Evolutionary conservation across 2,113 vertebrate genomes (phyloP), one percentile per base, ranked within the genome.

Genomic region (Hippocampus guttulatus): DNA sequence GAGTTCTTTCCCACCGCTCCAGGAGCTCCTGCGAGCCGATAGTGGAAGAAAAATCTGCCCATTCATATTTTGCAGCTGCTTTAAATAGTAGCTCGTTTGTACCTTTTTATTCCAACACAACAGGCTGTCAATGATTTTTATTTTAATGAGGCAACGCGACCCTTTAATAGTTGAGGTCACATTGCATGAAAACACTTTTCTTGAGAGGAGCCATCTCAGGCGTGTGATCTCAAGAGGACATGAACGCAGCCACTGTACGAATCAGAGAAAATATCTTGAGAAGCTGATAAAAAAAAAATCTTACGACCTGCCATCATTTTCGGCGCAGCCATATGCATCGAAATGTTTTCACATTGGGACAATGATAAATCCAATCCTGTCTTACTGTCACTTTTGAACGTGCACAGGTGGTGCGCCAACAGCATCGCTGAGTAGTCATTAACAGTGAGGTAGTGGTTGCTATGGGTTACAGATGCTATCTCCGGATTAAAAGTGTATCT

Each of bases 41-140:
- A 70, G 52, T 67, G 68, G 66, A 67, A 72, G 58, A 67, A 75
- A 79, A 65, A 45, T 78, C 68, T 79, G 79, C 25, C 54, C 64
- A 70, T 71, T 79, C 30, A 71, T 66, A 72, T 77, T 72, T 68
- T 82, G 43, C 38, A 23, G 70, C 30, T 71, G 30, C 76, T 57
- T 75, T 73, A 41, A 23, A 38, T 38, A 38, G 33, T 55, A 67
- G 38, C 25, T 20, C 11, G 58, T 69, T 15, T 43, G 40, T 51
- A 18, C 45, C 63, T 43, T 52, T 65, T 58, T 68, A 54, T 67
- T 51, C 38, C 52, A 69, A 20, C 10, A 8, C 73, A 43, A 15
- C 15, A 9, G 25, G 10, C 52, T 52, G 18, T 20, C 2, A 0
- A 1, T 45, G 23, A 7, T 68, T 54, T 51, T 70, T 61, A 20